phyloP scores from a whole-genome alignment of 2,797 vertebrate genomes.

The Micromesistius poutassou region DNA sequence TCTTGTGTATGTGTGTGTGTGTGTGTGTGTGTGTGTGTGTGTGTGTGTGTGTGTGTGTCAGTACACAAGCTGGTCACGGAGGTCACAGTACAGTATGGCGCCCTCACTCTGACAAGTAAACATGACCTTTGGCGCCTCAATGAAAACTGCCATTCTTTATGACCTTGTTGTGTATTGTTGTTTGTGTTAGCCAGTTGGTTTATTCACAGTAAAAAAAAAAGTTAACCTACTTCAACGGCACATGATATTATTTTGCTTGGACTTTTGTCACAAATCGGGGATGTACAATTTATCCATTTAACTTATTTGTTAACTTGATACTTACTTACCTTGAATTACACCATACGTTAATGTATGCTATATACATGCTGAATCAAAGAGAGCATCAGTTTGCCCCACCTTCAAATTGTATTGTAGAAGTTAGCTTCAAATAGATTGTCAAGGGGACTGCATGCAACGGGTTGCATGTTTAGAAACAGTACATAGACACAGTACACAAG shows the following conservation, averaged over 20 bases:
- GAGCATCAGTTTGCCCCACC: background rate
- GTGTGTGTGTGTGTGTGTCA: conserved; percentile 21
- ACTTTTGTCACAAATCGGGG: background rate
- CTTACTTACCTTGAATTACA: background rate
- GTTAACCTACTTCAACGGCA: conserved; percentile 23
- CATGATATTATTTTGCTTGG: background rate
- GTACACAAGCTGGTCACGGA: conserved; percentile 63
- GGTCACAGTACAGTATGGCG: conserved; percentile 75
- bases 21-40: conserved; percentile 25
- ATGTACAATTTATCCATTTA: background rate
- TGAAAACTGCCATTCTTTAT: conserved; percentile 68
- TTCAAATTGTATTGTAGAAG: background rate
- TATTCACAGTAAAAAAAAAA: conserved; percentile 44
- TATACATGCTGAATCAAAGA: background rate
- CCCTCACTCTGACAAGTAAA: conserved; percentile 77
- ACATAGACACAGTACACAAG: too few species aligned
- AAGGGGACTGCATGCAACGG: background rate
- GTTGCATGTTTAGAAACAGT: too few species aligned
- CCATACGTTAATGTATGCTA: background rate
- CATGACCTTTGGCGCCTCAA: conserved; percentile 74
- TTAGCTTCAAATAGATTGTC: background rate
- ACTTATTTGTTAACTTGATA: background rate
- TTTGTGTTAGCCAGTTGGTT: conserved; percentile 57
- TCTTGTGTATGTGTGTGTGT: conserved; percentile 30
- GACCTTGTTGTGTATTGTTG: conserved; percentile 65